Base-by-base conservation (phyloP, 2,888 invertebrate species). In the Drosophila fungiperda region DNA sequence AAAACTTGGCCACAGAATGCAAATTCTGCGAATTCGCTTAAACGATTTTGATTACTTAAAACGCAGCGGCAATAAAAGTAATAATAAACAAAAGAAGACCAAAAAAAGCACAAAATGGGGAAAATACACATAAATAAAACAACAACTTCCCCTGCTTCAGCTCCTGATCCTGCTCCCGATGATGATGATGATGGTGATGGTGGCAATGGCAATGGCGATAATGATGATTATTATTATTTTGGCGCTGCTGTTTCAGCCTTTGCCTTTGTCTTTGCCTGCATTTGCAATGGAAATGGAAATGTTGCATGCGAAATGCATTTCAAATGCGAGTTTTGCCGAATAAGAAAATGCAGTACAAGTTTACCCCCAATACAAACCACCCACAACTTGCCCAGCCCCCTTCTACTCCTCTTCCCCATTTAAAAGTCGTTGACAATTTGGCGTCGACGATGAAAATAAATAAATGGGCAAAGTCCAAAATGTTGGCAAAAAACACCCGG, bases 301-400 rank as follows among this genome's bases (percentile, higher is more conserved):
- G 67, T 80, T 80, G 83, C 87, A 85, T 76, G 83, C 87, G 85
- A 87, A 84, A 84, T 84, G 87, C 84, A 84, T 84, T 84, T 84
- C 76, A 82, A 87, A 84, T 82, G 85, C 83, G 72, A 84, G 38
- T 79, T 78, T 67, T 67, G 53, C 61, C 79, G 66, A 71, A 76
- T 75, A 71, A 52, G 23, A 66, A 68, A 70, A 61, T 68, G 65
- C 75, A 73, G 58, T 57, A 61, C 49, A 73, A 23, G 61, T 54
- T 53, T 33, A 48, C 76, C 54, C 54, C 58, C 67, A 50, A 55
- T 68, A 65, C 67, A 48, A 38, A 42, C 49, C 23, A 23, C 45
- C 45, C 23, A 15, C 45, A 33, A 5, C 32, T 4, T 23, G 11
- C 5, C 15, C 8, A 9, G 29, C 20, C 45, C 11, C 29, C 23